phyloP scores from a whole-genome alignment of 2,888 invertebrate species.

The Ditula angustiorana region DNA sequence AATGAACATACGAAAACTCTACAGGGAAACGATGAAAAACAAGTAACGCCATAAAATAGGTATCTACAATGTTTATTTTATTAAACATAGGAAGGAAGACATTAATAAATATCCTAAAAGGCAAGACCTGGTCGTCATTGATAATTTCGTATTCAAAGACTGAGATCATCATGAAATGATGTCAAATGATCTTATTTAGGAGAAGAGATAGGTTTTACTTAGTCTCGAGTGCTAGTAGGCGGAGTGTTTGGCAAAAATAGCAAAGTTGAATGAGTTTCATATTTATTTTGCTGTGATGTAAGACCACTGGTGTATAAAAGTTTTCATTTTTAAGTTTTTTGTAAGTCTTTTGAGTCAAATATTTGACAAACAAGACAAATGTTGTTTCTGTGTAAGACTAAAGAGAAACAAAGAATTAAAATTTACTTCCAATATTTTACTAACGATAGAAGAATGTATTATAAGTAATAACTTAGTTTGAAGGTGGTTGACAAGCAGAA shows the following conservation, averaged over 20 bases:
- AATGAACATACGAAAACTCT: too few species aligned
- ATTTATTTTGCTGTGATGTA: too few species aligned
- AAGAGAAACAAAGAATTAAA: too few species aligned
- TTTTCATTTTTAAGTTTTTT: too few species aligned
- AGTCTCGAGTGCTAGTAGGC: conserved; percentile 19
- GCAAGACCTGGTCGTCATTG: conserved; percentile 21
- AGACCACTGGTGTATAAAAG: too few species aligned
- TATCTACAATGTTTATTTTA: background rate
- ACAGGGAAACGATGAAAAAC: background rate
- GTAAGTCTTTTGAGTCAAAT: too few species aligned
- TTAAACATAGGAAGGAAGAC: conserved; percentile 11
- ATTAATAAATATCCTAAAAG: conserved; percentile 21
- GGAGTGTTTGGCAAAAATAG: conserved; percentile 15
- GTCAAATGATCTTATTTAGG: conserved; percentile 32
- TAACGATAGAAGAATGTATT: too few species aligned
- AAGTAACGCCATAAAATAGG: background rate
- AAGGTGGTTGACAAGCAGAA: too few species aligned
- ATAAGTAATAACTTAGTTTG: too few species aligned
- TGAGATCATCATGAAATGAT: conserved; percentile 33
- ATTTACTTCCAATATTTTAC: too few species aligned
- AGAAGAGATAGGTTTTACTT: conserved; percentile 13
- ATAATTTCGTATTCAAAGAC: conserved; percentile 11
- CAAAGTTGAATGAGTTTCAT: background rate
- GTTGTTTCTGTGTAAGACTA: too few species aligned
- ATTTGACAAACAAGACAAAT: too few species aligned